phyloP scores from a whole-genome alignment of 2,888 invertebrate species.

The Lobophora halterata region DNA sequence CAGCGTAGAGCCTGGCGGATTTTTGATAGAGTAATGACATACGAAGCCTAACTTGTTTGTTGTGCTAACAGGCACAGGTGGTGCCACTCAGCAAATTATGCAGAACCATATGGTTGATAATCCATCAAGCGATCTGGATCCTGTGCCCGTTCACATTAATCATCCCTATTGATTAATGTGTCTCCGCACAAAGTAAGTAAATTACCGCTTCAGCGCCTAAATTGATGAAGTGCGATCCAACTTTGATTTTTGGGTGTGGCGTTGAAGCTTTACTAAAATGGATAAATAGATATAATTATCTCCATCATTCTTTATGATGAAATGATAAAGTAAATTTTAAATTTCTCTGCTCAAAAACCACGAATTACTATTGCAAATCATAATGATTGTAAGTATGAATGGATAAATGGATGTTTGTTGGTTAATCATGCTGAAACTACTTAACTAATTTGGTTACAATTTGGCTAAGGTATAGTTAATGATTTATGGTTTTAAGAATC shows the following conservation, averaged over 20 bases:
- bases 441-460: too few relatives aligned
- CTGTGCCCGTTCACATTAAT: conserved; percentile 69
- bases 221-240: conserved; percentile 50
- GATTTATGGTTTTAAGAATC: too few relatives aligned
- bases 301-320: too few relatives aligned
- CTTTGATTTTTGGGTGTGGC: conserved; percentile 49
- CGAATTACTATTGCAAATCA: too few relatives aligned
- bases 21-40: conserved; percentile 19
- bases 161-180: conserved; percentile 78
- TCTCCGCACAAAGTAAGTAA: conserved; percentile 69
- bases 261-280: not conserved
- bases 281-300: too few relatives aligned
- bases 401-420: too few relatives aligned
- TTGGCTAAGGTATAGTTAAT: too few relatives aligned
- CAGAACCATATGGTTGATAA: conserved; percentile 76
- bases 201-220: conserved; percentile 52
- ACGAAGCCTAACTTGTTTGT: conserved; percentile 29
- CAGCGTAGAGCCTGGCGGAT: conserved; percentile 9
- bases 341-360: too few relatives aligned
- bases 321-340: too few relatives aligned
- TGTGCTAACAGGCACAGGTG: conserved; percentile 62
- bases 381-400: too few relatives aligned
- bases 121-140: conserved; percentile 75
- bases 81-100: conserved; percentile 72
- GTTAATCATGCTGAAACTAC: too few relatives aligned